These are phyloP conservation scores for Argyrosomus regius DNA, from an alignment of 2,797 vertebrate genomes.

Conservation along the genomic window DNA sequence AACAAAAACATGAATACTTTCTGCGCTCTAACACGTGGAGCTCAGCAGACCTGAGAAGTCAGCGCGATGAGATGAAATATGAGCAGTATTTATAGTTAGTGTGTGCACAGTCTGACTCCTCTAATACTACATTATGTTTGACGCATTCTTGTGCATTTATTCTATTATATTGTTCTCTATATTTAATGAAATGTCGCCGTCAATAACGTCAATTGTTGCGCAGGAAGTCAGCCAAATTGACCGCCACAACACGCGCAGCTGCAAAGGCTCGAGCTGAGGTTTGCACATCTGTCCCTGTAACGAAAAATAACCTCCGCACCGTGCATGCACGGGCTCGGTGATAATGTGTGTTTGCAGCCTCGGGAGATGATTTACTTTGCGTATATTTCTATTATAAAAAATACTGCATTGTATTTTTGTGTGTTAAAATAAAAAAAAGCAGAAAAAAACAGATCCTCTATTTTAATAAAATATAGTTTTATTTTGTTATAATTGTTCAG, in stretches of 20 bases:
- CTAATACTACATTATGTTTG: too few species aligned
- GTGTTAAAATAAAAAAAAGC: not conserved
- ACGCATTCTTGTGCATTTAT: too few species aligned
- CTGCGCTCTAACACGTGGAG: not conserved
- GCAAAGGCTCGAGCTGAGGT: not conserved
- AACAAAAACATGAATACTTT: slow-evolving; percentile 13
- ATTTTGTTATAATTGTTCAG: not conserved
- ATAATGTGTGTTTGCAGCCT: not conserved
- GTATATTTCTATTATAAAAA: not conserved
- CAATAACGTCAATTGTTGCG: not conserved
- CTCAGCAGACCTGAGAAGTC: not conserved
- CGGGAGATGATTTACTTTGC: not conserved
- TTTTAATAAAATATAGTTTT: not conserved
- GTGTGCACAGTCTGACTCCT: too few species aligned
- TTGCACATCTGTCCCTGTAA: slow-evolving; percentile 5
- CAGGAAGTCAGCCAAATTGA: slow-evolving; percentile 25
- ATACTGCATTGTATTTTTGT: not conserved
- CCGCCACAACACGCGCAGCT: not conserved
- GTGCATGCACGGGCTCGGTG: not conserved
- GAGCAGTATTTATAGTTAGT: too few species aligned
- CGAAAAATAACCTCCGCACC: not conserved
- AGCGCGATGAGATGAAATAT: too few species aligned
- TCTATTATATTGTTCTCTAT: too few species aligned
- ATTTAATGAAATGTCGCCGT: too few species aligned
- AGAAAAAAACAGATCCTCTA: not conserved